Evolutionary conservation across 2,888 invertebrate species (phyloP).

Genomic region (Anticlea derivata): DNA sequence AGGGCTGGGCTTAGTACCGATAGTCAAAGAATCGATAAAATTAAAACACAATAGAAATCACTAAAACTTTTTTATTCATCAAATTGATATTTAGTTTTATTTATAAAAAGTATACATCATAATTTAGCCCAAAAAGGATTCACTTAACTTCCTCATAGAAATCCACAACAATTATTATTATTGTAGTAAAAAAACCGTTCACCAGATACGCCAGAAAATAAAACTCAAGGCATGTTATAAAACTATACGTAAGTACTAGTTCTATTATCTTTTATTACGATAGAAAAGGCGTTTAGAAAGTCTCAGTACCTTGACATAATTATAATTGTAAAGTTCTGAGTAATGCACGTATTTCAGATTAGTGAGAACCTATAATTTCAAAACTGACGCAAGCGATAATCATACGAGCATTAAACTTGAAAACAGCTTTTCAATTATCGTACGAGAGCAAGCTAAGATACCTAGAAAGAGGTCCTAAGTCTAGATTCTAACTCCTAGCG

Average conservation of each 20-base stretch:
- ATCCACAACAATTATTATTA: no score
- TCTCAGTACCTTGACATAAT: conserved; percentile 17
- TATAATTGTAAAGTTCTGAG: conserved; percentile 9
- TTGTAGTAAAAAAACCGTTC: no score
- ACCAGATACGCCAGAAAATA: neutral
- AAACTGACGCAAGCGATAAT: conserved; percentile 16
- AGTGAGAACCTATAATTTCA: conserved; percentile 16
- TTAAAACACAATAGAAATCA: neutral
- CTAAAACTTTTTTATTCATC: neutral
- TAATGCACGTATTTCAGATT: conserved; percentile 12
- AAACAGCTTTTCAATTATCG: conserved; percentile 24
- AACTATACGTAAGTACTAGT: conserved; percentile 1
- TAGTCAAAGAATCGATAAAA: conserved; percentile 20
- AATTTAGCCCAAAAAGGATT: no score
- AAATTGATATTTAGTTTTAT: no score
- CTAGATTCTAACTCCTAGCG: conserved; percentile 59
- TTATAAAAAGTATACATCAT: no score
- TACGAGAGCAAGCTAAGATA: conserved; percentile 15
- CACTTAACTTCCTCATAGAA: no score
- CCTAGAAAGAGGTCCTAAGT: conserved; percentile 30
- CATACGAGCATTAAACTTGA: conserved; percentile 14
- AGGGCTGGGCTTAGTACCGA: conserved; percentile 62
- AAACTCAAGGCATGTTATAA: neutral
- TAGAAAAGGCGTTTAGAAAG: conserved; percentile 21
- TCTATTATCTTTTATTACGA: conserved; percentile 13